phyloP scores from a whole-genome alignment of 2,888 invertebrate genomes.

The Trissolcus brochymenae region DNA sequence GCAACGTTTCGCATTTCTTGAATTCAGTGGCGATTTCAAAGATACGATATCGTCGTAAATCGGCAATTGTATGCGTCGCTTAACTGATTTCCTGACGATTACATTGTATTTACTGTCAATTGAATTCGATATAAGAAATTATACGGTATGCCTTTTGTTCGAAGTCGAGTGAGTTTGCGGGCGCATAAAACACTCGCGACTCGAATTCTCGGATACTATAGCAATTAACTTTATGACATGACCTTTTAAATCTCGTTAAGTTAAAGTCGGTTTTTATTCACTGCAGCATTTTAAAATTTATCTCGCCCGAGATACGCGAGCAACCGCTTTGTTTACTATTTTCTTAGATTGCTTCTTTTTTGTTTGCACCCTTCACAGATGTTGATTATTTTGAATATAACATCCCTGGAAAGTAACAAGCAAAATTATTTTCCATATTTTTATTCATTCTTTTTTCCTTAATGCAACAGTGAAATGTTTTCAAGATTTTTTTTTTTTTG shows the following conservation, averaged over 20 bases:
- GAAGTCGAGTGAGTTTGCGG: constrained; percentile 12
- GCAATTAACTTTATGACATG: constrained; percentile 22
- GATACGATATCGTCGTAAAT: constrained; percentile 25
- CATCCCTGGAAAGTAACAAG: not conserved
- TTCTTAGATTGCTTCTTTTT: not conserved
- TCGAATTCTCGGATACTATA: constrained; percentile 8
- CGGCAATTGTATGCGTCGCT: constrained; percentile 22
- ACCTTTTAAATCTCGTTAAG: constrained; percentile 36
- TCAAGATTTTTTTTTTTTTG: too few species aligned
- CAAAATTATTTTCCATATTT: constrained; percentile 1
- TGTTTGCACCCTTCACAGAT: not conserved
- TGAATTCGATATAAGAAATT: constrained; percentile 30
- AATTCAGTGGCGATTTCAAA: constrained; percentile 12
- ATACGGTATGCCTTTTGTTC: constrained; percentile 29
- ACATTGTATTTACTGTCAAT: constrained; percentile 44
- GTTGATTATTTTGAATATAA: constrained; percentile 1
- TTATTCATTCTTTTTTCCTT: not conserved
- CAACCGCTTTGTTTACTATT: constrained; percentile 1
- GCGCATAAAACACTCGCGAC: constrained; percentile 21
- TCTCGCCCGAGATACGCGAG: constrained; percentile 1
- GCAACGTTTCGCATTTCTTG: constrained; percentile 5
- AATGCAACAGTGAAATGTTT: not conserved
- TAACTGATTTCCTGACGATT: constrained; percentile 33
- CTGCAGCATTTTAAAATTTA: constrained; percentile 29
- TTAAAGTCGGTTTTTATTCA: constrained; percentile 22